These are phyloP conservation scores for Cyrtonyx montezumae DNA, from an alignment of 2,113 vertebrate genomes.

Conservation along the genomic window DNA sequence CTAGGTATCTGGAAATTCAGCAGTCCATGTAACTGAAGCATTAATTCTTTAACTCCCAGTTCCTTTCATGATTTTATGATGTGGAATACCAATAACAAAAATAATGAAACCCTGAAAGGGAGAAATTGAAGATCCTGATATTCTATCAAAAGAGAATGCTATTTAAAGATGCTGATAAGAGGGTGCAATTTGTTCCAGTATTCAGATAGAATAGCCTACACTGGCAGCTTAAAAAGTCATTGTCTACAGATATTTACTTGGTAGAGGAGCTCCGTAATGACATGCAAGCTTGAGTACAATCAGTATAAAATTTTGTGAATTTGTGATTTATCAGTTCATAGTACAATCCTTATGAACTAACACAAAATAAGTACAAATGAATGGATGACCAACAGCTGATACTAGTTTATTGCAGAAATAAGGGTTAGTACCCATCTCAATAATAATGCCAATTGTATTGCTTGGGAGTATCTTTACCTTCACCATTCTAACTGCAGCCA, in stretches of 20 bases:
- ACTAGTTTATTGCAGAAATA: neutral
- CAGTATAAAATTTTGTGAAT: neutral
- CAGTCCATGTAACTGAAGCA: too few species aligned
- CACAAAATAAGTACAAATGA: neutral
- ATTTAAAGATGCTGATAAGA: neutral
- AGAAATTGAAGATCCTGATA: neutral
- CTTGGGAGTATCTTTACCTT: neutral
- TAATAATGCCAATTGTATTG: neutral
- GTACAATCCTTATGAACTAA: neutral
- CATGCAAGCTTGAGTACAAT: neutral
- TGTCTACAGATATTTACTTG: neutral
- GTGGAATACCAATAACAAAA: too few species aligned
- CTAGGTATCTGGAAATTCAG: too few species aligned
- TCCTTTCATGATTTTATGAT: too few species aligned
- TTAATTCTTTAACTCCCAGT: too few species aligned
- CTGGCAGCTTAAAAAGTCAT: neutral
- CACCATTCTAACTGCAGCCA: neutral
- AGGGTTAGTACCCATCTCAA: neutral
- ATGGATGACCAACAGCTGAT: too few species aligned
- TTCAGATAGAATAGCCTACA: neutral
- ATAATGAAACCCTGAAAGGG: too few species aligned
- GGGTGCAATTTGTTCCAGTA: neutral
- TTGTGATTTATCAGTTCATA: neutral
- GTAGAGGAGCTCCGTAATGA: neutral
- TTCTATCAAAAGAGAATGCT: neutral